Conservation (phyloP, 2,797 vertebrate genomes). For the Pipistrellus pygmaeus region DNA sequence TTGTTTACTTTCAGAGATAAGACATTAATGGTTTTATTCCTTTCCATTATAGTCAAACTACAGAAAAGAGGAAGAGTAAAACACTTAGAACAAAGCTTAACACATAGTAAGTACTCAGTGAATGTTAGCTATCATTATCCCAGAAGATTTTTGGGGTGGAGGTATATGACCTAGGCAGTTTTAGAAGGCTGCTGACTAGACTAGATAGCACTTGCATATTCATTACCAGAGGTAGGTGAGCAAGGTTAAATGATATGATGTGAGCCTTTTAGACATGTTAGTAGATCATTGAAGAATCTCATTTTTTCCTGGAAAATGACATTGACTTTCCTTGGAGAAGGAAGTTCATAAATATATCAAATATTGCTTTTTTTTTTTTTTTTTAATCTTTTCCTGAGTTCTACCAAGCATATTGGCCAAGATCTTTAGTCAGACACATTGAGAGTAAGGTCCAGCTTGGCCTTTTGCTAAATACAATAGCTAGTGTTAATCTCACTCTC, state of each 20-base stretch:
- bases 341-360: slow-evolving; percentile 18
- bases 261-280: background rate
- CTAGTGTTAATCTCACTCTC: background rate
- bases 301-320: background rate
- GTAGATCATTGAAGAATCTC: background rate
- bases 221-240: background rate
- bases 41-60: background rate
- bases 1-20: background rate
- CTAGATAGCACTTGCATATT: background rate
- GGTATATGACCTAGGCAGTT: background rate
- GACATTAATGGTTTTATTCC: background rate
- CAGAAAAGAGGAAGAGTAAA: background rate
- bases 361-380: background rate
- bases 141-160: background rate
- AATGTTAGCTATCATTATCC: too few relatives aligned
- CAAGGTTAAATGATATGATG: slow-evolving; percentile 6
- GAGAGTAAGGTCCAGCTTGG: slow-evolving; percentile 13
- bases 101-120: background rate
- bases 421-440: slow-evolving; percentile 19
- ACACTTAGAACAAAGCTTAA: background rate
- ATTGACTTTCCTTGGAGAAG: background rate
- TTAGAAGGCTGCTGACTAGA: background rate
- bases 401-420: background rate
- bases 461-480: slow-evolving; percentile 50
- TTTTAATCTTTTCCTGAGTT: background rate